phyloP scores from a whole-genome alignment of 2,797 vertebrate genomes.

The Alcedo atthis region DNA sequence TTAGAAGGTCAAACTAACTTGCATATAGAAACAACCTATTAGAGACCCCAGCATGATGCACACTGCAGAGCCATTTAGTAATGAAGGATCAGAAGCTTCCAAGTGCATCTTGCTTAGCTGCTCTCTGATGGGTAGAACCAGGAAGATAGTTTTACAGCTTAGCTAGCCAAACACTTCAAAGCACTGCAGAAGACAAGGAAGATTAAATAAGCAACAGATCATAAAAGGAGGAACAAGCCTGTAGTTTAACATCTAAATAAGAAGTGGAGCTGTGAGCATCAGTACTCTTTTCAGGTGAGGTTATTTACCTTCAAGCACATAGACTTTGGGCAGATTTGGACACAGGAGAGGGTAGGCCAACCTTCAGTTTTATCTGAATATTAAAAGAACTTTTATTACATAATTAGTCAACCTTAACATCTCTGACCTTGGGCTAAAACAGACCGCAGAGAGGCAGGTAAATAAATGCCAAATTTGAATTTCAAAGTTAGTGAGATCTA shows the following conservation, averaged over 20 bases:
- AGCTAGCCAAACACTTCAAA: not conserved
- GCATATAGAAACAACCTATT: conserved; percentile 42
- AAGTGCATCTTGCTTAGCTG: not conserved
- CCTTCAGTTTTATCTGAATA: not conserved
- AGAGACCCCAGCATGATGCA: conserved; percentile 47
- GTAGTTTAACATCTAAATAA: not conserved
- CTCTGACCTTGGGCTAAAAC: not conserved
- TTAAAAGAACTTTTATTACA: not conserved
- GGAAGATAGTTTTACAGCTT: not conserved
- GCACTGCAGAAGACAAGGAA: not conserved
- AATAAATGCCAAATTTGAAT: not conserved
- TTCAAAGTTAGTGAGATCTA: not conserved
- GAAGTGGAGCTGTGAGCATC: not conserved
- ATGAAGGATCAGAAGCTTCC: not conserved
- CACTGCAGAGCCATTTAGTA: not conserved
- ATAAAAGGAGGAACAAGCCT: not conserved
- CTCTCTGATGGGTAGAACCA: not conserved
- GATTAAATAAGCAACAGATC: not conserved
- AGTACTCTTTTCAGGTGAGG: not conserved
- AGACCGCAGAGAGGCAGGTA: not conserved
- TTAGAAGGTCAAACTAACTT: conserved; percentile 36
- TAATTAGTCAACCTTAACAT: not conserved
- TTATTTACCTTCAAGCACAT: not conserved
- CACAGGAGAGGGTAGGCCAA: not conserved
- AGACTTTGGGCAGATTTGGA: not conserved